phyloP scores from a whole-genome alignment of 2,113 vertebrate genomes.

The Aphyosemion australe region DNA sequence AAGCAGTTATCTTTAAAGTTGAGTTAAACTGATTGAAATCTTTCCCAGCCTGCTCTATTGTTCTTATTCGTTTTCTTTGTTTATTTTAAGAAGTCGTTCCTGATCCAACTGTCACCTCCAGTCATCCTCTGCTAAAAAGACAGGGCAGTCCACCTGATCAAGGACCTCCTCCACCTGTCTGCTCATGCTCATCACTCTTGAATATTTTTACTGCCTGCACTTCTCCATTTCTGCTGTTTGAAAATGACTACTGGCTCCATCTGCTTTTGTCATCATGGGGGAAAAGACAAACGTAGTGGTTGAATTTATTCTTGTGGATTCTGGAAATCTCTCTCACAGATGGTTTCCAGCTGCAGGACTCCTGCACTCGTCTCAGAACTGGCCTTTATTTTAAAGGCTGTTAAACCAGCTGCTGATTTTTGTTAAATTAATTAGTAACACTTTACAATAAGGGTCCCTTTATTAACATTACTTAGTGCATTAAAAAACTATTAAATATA shows the following conservation, averaged over 20 bases:
- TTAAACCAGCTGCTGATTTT: too few relatives aligned
- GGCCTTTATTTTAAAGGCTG: too few relatives aligned
- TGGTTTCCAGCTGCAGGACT: not conserved
- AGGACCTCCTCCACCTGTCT: not conserved
- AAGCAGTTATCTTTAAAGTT: not conserved
- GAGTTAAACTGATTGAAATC: not conserved
- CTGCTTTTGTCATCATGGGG: not conserved
- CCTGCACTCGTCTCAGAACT: not conserved
- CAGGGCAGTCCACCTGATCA: not conserved
- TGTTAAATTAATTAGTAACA: too few relatives aligned
- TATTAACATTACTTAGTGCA: too few relatives aligned
- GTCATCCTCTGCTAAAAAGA: not conserved
- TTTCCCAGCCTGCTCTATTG: too few relatives aligned
- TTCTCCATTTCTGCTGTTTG: not conserved
- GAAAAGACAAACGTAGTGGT: not conserved
- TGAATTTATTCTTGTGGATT: not conserved
- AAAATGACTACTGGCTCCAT: not conserved
- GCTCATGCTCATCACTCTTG: not conserved
- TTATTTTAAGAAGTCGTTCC: not conserved
- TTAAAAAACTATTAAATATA: too few relatives aligned
- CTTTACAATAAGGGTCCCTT: too few relatives aligned
- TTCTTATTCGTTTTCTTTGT: not conserved
- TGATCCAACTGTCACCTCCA: not conserved
- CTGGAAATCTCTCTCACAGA: too few relatives aligned
- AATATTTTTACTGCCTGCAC: not conserved